Evolutionary conservation across 2,888 invertebrate genomes (phyloP), one percentile per base, ranked within the genome.

Genomic region (Drosophila paranaensis): DNA sequence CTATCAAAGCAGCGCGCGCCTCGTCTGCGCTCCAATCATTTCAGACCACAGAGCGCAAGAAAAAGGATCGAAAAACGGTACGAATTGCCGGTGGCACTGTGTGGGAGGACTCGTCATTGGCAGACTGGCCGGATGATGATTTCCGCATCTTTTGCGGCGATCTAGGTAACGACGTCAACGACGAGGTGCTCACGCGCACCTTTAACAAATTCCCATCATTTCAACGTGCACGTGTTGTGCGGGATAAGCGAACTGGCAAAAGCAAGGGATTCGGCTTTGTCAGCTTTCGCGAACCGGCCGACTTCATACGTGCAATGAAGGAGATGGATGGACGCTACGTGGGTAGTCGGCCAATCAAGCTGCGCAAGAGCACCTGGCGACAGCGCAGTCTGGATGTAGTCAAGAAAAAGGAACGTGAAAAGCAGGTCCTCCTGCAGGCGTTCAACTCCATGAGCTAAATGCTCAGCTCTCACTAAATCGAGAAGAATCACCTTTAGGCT

Each of bases 271-370:
- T 98, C 92, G 99, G 99, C 0, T 99, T 99, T 93, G 98, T 99
- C 77, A 99, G 99, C 90, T 99, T 99, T 92, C 98, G 97, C 89
- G 98, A 99, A 93, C 98, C 99, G 0, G 96, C 97, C 39, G 99
- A 99, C 93, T 99, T 99, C 91, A 98, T 98, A 60, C 96, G 97
- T 88, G 99, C 99, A 10, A 99, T 99, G 97, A 97, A 99, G 91
- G 99, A 99, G 94, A 98, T 99, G 97, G 99, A 99, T 93, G 99
- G 99, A 20, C 96, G 98, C 67, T 99, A 99, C 92, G 99, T 99
- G 0, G 99, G 99, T 67, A 99, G 99, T 90, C 95, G 99, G 43
- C 99, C 99, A 0, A 99, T 99, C 74, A 99, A 99, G 92, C 93
- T 99, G 63, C 94, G 99, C 27, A 99, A 99, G 93, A 99, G 99